These are phyloP conservation scores for Caenorhabditis sp. DNA, from an alignment of 2,888 invertebrate genomes.

Conservation along the genomic window DNA sequence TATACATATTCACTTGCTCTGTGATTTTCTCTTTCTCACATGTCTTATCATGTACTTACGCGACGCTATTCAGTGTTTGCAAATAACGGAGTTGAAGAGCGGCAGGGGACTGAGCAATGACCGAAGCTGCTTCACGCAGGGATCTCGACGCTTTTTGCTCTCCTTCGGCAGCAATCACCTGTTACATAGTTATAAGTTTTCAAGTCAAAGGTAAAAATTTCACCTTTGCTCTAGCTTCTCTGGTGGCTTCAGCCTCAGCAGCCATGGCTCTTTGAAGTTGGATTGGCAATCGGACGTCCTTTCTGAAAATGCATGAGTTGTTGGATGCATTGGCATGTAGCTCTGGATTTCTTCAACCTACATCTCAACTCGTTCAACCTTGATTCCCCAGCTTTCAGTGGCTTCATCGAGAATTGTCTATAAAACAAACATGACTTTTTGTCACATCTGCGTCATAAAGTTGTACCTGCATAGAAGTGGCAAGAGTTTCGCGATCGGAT, in stretches of 20 bases:
- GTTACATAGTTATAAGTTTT: neutral
- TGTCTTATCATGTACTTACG: slow-evolving; percentile 49
- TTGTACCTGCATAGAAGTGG: slow-evolving; percentile 89
- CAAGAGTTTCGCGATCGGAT: slow-evolving; percentile 95
- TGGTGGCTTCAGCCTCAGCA: slow-evolving; percentile 94
- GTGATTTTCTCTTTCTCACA: slow-evolving; percentile 8
- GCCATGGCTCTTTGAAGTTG: slow-evolving; percentile 96
- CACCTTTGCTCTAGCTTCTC: slow-evolving; percentile 87
- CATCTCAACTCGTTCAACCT: slow-evolving; percentile 83
- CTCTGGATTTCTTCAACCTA: slow-evolving; percentile 52
- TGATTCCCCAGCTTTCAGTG: slow-evolving; percentile 85
- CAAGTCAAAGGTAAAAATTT: neutral
- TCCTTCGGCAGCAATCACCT: slow-evolving; percentile 92
- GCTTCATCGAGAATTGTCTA: slow-evolving; percentile 84
- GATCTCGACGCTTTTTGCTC: slow-evolving; percentile 92
- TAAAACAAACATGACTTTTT: neutral
- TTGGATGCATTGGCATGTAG: neutral
- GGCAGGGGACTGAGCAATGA: slow-evolving; percentile 92
- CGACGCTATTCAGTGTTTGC: slow-evolving; percentile 90
- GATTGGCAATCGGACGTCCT: slow-evolving; percentile 92
- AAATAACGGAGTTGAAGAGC: slow-evolving; percentile 95
- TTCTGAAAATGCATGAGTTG: slow-evolving; percentile 50
- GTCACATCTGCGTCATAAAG: neutral
- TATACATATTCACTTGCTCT: neutral
- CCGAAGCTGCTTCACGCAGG: slow-evolving; percentile 95